Conservation (phyloP, 2,797 vertebrate species). For the Propithecus perrieri region DNA sequence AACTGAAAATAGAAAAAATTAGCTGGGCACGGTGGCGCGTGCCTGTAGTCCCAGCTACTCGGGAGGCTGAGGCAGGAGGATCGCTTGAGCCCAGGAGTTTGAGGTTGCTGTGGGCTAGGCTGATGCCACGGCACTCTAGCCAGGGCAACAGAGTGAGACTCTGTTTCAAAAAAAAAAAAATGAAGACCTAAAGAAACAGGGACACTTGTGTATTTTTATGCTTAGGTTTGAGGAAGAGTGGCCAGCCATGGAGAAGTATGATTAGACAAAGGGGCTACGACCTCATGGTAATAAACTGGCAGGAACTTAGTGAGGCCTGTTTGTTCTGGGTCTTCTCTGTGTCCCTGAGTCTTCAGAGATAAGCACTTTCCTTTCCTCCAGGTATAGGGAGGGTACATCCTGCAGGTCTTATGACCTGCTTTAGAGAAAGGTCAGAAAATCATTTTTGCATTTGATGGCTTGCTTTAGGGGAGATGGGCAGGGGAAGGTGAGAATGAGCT, state of each 20-base stretch:
- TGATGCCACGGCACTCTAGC: too few species aligned
- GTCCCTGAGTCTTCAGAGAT: neutral
- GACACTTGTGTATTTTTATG: neutral
- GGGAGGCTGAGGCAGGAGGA: too few species aligned
- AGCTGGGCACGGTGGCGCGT: too few species aligned
- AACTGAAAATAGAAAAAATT: too few species aligned
- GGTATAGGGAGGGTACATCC: neutral
- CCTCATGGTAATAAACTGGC: neutral
- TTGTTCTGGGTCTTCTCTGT: neutral
- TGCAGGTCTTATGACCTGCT: neutral
- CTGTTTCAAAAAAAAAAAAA: neutral
- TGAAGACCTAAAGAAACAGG: neutral
- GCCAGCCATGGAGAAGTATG: neutral
- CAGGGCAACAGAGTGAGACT: too few species aligned
- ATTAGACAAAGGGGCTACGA: neutral
- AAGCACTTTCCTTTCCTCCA: neutral
- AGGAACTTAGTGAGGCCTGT: neutral
- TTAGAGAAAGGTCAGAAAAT: neutral
- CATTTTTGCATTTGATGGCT: neutral
- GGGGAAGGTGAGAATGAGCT: neutral
- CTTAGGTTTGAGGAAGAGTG: neutral
- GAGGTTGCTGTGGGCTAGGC: too few species aligned
- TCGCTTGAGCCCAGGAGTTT: too few species aligned
- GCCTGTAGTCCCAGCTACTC: too few species aligned
- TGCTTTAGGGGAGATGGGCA: neutral